Conservation (phyloP, 92 coral and sea anemone genomes). For the Siderastrea siderea region DNA sequence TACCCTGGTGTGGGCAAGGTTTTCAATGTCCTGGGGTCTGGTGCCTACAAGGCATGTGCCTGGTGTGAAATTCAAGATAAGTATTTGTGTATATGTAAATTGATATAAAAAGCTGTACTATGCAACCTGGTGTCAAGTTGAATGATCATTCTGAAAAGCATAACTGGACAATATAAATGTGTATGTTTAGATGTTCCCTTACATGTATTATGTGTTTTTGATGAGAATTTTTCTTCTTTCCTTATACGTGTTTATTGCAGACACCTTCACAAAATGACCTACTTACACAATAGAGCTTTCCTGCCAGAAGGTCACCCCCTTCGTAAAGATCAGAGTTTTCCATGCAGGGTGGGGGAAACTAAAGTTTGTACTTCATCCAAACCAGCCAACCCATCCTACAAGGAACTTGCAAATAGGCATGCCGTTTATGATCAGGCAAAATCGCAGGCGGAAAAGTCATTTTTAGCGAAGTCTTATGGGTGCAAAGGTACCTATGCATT, state of each 20-base stretch:
- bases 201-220: conserved; percentile 7
- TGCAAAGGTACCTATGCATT: conserved; percentile 45
- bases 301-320: conserved; percentile 36
- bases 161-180: neutral
- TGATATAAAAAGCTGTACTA: neutral
- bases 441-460: conserved; percentile 1
- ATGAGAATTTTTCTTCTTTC: neutral
- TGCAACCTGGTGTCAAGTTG: neutral
- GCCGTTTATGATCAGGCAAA: conserved; percentile 23
- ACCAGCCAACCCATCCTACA: conserved; percentile 8
- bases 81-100: neutral
- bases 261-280: conserved; percentile 40
- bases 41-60: conserved; percentile 36
- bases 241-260: conserved; percentile 32
- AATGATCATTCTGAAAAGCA: neutral
- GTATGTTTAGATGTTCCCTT: neutral
- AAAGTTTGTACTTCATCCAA: neutral
- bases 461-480: conserved; percentile 36
- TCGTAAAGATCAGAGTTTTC: conserved; percentile 28
- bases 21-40: conserved; percentile 31
- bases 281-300: conserved; percentile 17
- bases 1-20: conserved; percentile 51
- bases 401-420: conserved; percentile 23
- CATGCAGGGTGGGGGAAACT: conserved; percentile 20
- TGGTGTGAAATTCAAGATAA: conserved; percentile 46